phyloP scores from a whole-genome alignment of 1,140 invertebrate genomes.

The Berghia stephanieae region DNA sequence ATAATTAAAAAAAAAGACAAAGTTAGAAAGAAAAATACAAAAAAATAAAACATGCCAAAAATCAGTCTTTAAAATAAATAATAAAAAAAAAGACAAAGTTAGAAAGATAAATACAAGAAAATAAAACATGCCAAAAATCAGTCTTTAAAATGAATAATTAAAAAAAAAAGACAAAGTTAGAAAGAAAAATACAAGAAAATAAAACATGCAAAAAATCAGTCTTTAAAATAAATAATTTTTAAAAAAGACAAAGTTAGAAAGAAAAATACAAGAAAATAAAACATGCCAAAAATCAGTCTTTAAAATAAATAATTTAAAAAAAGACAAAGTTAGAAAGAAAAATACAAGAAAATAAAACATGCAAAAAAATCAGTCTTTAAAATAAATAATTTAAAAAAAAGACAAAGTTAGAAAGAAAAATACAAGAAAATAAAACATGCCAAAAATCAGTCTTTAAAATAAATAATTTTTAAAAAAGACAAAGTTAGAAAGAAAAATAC shows the following conservation, averaged over 20 bases:
- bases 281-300: background rate
- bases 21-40: constrained; percentile 15
- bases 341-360: background rate
- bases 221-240: background rate
- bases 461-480: too few relatives aligned
- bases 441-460: background rate
- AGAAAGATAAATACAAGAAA: background rate
- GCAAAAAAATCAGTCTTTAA: background rate
- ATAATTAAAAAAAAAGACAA: constrained; percentile 22
- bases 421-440: background rate
- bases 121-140: background rate
- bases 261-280: background rate
- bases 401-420: background rate
- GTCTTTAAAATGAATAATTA: background rate
- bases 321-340: background rate
- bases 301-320: background rate
- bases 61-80: background rate
- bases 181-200: too few relatives aligned
- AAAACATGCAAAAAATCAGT: background rate
- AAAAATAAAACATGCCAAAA: background rate
- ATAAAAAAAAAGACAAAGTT: background rate
- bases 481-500: too few relatives aligned
- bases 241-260: background rate
- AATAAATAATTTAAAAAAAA: background rate
- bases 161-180: background rate